Evolutionary conservation across 2,113 vertebrate genomes (phyloP).

Genomic region (Ancistrus triradiatus): DNA sequence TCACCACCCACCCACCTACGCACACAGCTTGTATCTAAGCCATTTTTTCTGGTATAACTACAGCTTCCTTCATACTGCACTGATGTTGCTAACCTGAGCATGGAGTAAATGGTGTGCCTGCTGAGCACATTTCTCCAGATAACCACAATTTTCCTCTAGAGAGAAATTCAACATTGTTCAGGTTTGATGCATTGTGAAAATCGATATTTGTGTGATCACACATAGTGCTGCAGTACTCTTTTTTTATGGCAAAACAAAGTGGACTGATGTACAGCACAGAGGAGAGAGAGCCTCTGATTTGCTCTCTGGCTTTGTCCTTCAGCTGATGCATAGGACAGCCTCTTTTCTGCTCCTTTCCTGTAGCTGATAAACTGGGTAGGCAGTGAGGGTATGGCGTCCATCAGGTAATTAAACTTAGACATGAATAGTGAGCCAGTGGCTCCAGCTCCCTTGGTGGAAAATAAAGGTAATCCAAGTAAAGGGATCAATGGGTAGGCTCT

Average conservation of each 20-base stretch:
- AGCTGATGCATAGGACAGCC: conserved; percentile 14
- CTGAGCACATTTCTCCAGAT: conserved; percentile 1
- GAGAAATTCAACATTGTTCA: conserved; percentile 13
- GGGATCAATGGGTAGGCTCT: not conserved
- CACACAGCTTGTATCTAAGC: conserved; percentile 2
- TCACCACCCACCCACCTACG: conserved; percentile 20
- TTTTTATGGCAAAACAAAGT: not conserved
- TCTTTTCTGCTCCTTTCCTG: too few species aligned
- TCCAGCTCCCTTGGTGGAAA: too few species aligned
- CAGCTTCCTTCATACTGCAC: not conserved
- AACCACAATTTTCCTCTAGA: not conserved
- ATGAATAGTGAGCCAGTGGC: conserved; percentile 10
- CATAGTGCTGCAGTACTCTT: not conserved
- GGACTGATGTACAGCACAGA: not conserved
- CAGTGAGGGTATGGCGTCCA: conserved; percentile 12
- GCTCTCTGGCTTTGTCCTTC: conserved; percentile 18
- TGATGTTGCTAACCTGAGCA: not conserved
- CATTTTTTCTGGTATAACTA: not conserved
- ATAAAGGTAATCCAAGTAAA: not conserved
- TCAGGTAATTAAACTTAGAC: conserved; percentile 33
- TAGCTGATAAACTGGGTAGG: too few species aligned
- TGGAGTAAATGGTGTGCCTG: not conserved
- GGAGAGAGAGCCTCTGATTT: not conserved
- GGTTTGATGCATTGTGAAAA: conserved; percentile 4
- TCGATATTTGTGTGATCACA: conserved; percentile 19